A percentile compares a stretch with the other conserved stretches of the same genome.
phyloP scores from a whole-genome alignment of 2,888 invertebrate species.

The Phasia obesa region DNA sequence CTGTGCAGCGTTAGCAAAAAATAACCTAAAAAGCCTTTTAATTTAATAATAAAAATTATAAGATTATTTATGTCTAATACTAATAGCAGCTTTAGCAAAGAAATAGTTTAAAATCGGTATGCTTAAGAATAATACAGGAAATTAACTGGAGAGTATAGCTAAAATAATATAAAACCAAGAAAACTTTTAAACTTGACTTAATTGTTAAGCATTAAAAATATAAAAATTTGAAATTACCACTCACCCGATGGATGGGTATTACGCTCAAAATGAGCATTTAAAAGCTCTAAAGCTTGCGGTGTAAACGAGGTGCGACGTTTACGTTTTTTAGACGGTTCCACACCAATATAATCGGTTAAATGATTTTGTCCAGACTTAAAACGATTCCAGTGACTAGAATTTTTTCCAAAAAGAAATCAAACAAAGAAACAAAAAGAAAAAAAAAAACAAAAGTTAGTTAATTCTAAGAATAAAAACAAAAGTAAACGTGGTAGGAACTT shows the following conservation, averaged over 20 bases:
- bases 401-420: not conserved
- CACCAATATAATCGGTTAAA: constrained; percentile 96
- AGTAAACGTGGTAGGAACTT: constrained; percentile 78
- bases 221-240: constrained; percentile 78
- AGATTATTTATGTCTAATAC: too few species aligned
- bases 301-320: constrained; percentile 98
- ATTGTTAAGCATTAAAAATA: constrained; percentile 7
- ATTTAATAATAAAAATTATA: too few species aligned
- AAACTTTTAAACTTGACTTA: constrained; percentile 1
- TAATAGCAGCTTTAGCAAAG: too few species aligned
- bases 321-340: constrained; percentile 97
- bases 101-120: too few species aligned
- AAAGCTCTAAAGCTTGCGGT: constrained; percentile 95
- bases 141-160: too few species aligned
- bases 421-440: constrained; percentile 22
- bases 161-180: too few species aligned
- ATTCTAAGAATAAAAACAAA: constrained; percentile 52
- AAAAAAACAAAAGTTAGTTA: constrained; percentile 66
- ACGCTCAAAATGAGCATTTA: constrained; percentile 97
- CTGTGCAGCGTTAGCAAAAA: too few species aligned
- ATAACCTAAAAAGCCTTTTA: too few species aligned
- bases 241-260: constrained; percentile 99
- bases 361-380: constrained; percentile 96
- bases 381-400: constrained; percentile 86
- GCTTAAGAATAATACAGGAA: too few species aligned